Percentiles rank a stretch among this genome's conserved stretches.
Evolutionary conservation across 2,888 invertebrate species (phyloP).

Genomic region (Vannuccia rotundouncinata): DNA sequence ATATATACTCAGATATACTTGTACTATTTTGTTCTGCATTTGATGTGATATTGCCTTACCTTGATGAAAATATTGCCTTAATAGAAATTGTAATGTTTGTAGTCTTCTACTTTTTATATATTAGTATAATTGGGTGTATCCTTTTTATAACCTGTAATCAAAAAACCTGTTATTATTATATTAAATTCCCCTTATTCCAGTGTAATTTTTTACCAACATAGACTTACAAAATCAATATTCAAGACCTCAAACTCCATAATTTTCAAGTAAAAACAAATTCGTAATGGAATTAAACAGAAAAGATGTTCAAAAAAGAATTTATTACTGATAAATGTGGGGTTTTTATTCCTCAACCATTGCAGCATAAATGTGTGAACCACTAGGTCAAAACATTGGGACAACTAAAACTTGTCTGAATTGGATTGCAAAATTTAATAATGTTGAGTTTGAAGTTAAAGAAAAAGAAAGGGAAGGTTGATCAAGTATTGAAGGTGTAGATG

Average conservation of each 20-base stretch:
- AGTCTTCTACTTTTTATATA: too few species aligned
- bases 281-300: slow-evolving; percentile 18
- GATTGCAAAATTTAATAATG: slow-evolving; percentile 22
- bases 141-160: too few species aligned
- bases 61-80: too few species aligned
- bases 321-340: not conserved
- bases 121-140: too few species aligned
- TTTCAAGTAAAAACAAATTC: not conserved
- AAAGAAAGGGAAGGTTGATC: slow-evolving; percentile 1
- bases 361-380: slow-evolving; percentile 6
- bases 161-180: not conserved
- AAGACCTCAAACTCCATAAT: not conserved
- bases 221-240: slow-evolving; percentile 23
- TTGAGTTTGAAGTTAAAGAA: slow-evolving; percentile 14
- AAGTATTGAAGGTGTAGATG: slow-evolving; percentile 14
- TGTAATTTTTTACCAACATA: not conserved
- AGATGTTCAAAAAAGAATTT: slow-evolving; percentile 4
- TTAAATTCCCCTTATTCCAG: too few species aligned
- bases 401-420: slow-evolving; percentile 15
- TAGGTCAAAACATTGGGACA: slow-evolving; percentile 15
- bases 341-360: not conserved
- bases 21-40: too few species aligned
- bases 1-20: too few species aligned
- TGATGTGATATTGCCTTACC: too few species aligned
- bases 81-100: too few species aligned